A percentile compares a stretch with the other conserved stretches of the same genome.
phyloP scores from a whole-genome alignment of 2,797 vertebrate species.

The Alectoris magna region DNA sequence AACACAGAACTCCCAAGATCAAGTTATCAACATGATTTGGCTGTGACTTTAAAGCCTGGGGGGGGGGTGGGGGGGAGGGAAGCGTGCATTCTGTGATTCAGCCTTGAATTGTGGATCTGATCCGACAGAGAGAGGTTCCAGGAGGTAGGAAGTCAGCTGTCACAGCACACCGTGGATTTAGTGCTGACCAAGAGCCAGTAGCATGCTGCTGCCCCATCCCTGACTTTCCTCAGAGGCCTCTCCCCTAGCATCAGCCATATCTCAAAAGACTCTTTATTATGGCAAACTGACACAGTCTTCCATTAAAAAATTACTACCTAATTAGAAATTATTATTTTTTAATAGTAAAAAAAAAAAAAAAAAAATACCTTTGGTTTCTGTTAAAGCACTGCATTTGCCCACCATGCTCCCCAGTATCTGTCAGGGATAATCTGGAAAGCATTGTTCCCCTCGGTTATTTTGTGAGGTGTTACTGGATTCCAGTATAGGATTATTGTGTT shows the following conservation, averaged over 20 bases:
- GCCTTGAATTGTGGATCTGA: background rate
- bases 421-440: background rate
- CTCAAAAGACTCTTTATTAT: slow-evolving; percentile 9
- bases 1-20: background rate
- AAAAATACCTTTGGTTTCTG: background rate
- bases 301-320: background rate
- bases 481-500: background rate
- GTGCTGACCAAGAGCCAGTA: background rate
- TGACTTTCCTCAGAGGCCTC: slow-evolving; percentile 21
- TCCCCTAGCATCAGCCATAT: background rate
- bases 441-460: background rate
- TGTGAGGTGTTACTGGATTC: background rate
- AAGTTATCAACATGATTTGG: background rate
- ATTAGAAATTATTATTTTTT: background rate
- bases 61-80: background rate
- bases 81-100: background rate
- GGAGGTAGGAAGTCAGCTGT: background rate
- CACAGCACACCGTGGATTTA: background rate
- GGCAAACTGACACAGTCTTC: background rate
- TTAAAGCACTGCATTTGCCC: fast-evolving
- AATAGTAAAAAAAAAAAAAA: background rate
- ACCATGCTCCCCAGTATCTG: fast-evolving
- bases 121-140: background rate
- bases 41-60: background rate
- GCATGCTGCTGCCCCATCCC: slow-evolving; percentile 44